Conservation (phyloP, 1,140 invertebrate species). For the Maniola jurtina region DNA sequence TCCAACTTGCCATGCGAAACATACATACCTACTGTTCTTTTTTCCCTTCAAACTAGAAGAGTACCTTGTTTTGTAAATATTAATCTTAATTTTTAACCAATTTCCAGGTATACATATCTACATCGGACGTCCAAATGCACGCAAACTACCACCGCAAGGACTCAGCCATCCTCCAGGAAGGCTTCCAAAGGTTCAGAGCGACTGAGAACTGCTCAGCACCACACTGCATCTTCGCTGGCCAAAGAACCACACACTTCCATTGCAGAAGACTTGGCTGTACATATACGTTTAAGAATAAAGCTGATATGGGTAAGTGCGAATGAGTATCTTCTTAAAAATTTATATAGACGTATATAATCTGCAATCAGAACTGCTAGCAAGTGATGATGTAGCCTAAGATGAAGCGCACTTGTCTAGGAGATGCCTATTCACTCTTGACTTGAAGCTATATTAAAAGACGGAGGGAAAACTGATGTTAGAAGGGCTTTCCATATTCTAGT, state of each 20-base stretch:
- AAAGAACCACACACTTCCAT: slow-evolving; percentile 98
- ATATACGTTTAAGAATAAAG: slow-evolving; percentile 99
- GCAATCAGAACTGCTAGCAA: slow-evolving; percentile 7
- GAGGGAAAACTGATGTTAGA: too few relatives aligned
- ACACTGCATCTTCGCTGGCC: slow-evolving; percentile 95
- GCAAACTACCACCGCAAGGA: slow-evolving; percentile 99
- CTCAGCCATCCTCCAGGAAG: slow-evolving; percentile 97
- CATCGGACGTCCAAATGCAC: slow-evolving; percentile 99
- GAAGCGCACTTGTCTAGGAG: too few relatives aligned
- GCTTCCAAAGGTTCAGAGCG: slow-evolving; percentile 94
- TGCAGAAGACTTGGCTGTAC: slow-evolving; percentile 93
- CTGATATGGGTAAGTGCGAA: slow-evolving; percentile 98
- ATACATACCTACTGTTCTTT: too few relatives aligned
- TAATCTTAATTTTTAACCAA: not conserved
- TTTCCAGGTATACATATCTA: slow-evolving; percentile 94
- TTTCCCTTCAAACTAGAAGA: too few relatives aligned
- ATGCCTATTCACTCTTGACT: too few relatives aligned
- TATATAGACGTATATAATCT: too few relatives aligned
- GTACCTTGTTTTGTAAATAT: not conserved
- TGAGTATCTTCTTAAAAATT: too few relatives aligned
- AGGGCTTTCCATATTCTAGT: too few relatives aligned
- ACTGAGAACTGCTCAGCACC: slow-evolving; percentile 94
- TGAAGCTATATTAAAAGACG: too few relatives aligned
- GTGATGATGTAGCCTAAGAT: too few relatives aligned
- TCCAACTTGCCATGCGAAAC: too few relatives aligned